Evolutionary conservation across 2,797 vertebrate genomes (phyloP), one percentile per base, ranked within the genome.

Genomic region (Schizothorax lantsangensis): DNA sequence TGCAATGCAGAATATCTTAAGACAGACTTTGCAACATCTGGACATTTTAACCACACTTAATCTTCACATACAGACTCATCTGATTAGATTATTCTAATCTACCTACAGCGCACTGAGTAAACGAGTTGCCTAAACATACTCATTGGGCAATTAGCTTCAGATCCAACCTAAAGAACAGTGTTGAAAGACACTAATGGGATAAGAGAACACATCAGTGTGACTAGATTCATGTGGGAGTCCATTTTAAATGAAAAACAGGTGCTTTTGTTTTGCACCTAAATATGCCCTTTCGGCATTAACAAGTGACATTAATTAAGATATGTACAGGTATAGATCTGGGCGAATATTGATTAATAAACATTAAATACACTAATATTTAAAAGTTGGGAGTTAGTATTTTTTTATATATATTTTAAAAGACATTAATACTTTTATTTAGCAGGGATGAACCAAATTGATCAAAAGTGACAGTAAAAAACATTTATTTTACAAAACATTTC

Each of bases 131-230:
- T 81, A 81, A 75, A 83, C 79, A 75, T 59, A 52, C 23, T 79
- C 74, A 66, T 43, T 64, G 26, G 19, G 43, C n/a, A 86, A 86
- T 81, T 68, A 81, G 59, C 79, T 68, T 81, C 30, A 68, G 45
- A 47, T 49, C 6, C 43, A 54, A 64, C 38, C 79, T 52, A 17
- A 64, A 75, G 17, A 81, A 38, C 26, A 62, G 26, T 52, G 43
- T 26, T 82, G 80, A 82, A 82, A 84, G 73, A 84, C 72, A 68
- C 59, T 84, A 78, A 66, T 78, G 62, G 45, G 21, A 84, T 79
- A 68, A 79, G 62, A 79, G 59, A 64, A n/a, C n/a, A n/a, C n/a
- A n/a, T 26, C 43, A 66, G 59, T 47, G n/a, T n/a, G 75, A 78
- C 43, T 69, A 52, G 47, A 77, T 78, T 71, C 7, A 71, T 71